Base-by-base conservation (phyloP, 1,140 invertebrate species). In the Pseudomyrmex dendroicus region DNA sequence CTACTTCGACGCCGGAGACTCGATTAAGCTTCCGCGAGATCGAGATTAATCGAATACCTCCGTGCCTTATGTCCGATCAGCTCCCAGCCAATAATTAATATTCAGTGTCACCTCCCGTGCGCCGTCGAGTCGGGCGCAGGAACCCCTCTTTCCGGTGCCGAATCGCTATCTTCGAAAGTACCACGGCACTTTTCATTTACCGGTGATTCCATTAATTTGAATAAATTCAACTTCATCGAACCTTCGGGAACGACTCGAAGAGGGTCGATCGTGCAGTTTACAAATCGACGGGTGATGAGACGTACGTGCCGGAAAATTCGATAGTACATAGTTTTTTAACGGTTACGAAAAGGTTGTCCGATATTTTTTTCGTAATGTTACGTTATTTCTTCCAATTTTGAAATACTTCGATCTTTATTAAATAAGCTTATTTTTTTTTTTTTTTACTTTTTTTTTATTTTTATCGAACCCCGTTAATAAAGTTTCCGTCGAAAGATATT, bases 11-110 rank as follows among this genome's bases (percentile, higher is more conserved):
- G 63, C 57, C 50, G n/a, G 73, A 83, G 76, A 76, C 87, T 89
- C 87, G 76, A 86, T 89, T 82, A 84, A 87, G 78, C 66, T 70
- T 57, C 56, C 67, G 20, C 54, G 70, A 54, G 67, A 89, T 83
- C 68, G 74, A 86, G 82, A 91, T 91, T 89, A 87, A 91, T 91
- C 82, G 83, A 84, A 89, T 80, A 57, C 52, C 66, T 66, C 62
- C 52, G 44, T 59, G 67, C 17, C 54, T 61, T 86, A 64, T 86
- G 64, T 62, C 73, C 68, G 73, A 63, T 76, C 70, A 61, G 80
- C 67, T 89, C 44, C 74, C 70, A 80, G 83, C 68, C 57, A 78
- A 84, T 84, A 86, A 87, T 86, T 86, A 82, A 87, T 77, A 84
- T 70, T 84, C 85, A 80, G 73, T 87, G 66, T 86, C 63, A 67